These are phyloP conservation scores for Pocillopora verrucosa DNA, from an alignment of 64 coral and sea anemone genomes.

Conservation along the genomic window DNA sequence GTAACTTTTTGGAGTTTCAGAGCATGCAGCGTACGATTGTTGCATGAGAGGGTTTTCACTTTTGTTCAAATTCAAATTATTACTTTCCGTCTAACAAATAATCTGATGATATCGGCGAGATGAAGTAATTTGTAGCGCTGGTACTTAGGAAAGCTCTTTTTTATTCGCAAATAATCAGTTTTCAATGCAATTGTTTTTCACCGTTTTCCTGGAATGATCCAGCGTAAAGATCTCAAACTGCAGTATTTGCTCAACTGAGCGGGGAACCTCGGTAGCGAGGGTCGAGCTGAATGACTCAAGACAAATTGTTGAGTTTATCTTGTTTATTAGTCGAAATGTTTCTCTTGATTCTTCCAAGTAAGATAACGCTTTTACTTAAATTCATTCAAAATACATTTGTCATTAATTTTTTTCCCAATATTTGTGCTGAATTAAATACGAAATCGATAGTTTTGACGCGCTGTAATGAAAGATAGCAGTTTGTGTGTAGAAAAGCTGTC, in stretches of 20 bases:
- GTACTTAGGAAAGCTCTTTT: slow-evolving; percentile 7
- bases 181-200: background rate
- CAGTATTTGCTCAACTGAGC: background rate
- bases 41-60: too few species aligned
- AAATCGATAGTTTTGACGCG: slow-evolving; percentile 3
- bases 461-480: background rate
- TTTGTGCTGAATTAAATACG: background rate
- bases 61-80: slow-evolving; percentile 40
- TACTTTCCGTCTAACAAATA: slow-evolving; percentile 27
- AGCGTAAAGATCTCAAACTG: background rate
- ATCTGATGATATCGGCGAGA: slow-evolving; percentile 1
- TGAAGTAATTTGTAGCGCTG: slow-evolving; percentile 5
- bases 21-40: background rate
- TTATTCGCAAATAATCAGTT: slow-evolving; percentile 11
- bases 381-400: background rate
- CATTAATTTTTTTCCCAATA: background rate
- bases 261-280: background rate
- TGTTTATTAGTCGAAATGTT: background rate
- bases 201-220: background rate
- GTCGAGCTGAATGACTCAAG: background rate
- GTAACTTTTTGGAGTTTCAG: background rate
- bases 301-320: background rate
- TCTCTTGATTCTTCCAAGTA: background rate
- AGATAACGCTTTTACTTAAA: background rate
- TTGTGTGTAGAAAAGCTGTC: background rate